phyloP scores from a whole-genome alignment of 2,113 vertebrate species.

The Isichthys henryi region DNA sequence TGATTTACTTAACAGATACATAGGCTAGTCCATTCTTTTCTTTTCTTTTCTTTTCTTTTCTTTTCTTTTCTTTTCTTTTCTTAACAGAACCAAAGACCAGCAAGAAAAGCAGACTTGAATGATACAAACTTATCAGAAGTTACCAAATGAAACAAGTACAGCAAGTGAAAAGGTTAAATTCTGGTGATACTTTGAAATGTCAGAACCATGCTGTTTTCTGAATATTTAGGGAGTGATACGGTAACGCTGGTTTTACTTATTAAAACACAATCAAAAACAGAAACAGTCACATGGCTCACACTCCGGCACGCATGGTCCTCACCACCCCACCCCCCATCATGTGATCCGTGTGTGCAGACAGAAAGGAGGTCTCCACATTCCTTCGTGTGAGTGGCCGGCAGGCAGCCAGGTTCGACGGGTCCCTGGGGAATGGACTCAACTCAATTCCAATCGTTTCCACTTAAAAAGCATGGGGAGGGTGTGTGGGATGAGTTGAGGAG shows the following conservation, averaged over 20 bases:
- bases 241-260: neutral
- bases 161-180: neutral
- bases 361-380: neutral
- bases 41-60: too few relatives aligned
- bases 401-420: constrained; percentile 24
- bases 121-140: neutral
- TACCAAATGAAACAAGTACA: neutral
- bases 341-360: constrained; percentile 5
- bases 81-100: neutral
- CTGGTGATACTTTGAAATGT: neutral
- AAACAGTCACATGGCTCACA: neutral
- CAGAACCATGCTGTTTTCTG: neutral
- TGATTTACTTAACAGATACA: neutral
- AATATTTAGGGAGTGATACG: neutral
- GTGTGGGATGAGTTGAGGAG: constrained; percentile 4
- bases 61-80: neutral
- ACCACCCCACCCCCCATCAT: neutral
- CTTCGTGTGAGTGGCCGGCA: neutral
- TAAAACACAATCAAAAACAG: neutral
- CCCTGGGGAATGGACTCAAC: constrained; percentile 35
- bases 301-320: neutral
- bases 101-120: neutral
- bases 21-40: neutral
- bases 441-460: constrained; percentile 35
- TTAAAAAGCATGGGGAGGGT: constrained; percentile 18